These are phyloP conservation scores for Drosophila chauvacae DNA, from an alignment of 1,140 invertebrate genomes.

Conservation along the genomic window DNA sequence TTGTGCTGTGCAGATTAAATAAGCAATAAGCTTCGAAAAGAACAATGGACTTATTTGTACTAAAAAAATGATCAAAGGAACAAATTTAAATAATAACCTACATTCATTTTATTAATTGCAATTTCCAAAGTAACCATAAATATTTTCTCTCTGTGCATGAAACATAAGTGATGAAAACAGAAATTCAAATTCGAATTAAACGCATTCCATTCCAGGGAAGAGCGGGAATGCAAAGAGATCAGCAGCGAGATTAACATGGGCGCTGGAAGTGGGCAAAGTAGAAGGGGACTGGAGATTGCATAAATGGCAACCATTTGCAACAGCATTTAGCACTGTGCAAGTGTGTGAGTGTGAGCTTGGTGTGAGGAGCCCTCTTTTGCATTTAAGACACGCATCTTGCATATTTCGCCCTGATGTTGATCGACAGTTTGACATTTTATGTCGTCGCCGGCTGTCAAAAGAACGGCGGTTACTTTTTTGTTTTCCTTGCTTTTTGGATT, in stretches of 20 bases:
- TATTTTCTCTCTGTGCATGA: constrained; percentile 11
- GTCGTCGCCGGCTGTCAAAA: constrained; percentile 75
- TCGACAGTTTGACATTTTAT: constrained; percentile 82
- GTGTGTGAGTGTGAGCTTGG: constrained; percentile 2
- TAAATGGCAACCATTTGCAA: constrained; percentile 61
- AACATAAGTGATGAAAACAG: constrained; percentile 42
- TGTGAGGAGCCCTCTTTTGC: constrained; percentile 52
- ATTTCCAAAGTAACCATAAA: not conserved
- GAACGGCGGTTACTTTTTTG: constrained; percentile 65
- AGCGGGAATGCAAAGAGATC: constrained; percentile 78
- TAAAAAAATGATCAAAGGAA: not conserved
- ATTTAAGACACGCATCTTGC: constrained; percentile 78
- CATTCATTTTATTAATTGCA: not conserved
- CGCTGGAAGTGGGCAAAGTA: constrained; percentile 5
- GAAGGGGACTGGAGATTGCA: constrained; percentile 49
- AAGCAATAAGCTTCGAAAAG: not conserved
- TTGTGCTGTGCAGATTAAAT: not conserved
- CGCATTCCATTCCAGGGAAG: constrained; percentile 79
- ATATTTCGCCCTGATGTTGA: constrained; percentile 82
- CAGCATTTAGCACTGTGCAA: constrained; percentile 42
- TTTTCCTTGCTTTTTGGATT: constrained; percentile 19
- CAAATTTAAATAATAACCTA: not conserved
- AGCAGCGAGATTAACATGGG: constrained; percentile 64
- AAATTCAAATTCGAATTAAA: constrained; percentile 78
- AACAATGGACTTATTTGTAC: not conserved